These are phyloP conservation scores for Lypha dubia DNA, from an alignment of 2,888 invertebrate genomes.

Conservation along the genomic window DNA sequence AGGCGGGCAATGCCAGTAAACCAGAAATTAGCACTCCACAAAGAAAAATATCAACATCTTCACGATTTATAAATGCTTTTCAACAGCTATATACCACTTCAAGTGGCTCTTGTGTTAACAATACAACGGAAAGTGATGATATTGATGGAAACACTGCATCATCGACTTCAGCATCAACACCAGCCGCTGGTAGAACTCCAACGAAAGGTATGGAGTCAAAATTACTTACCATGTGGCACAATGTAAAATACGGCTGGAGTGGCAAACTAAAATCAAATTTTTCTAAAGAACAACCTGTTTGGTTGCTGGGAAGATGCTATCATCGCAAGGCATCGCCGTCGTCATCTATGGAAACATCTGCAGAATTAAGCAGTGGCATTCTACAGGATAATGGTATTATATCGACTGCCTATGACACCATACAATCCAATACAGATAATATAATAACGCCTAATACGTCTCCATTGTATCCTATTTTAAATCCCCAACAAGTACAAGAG, in stretches of 20 bases:
- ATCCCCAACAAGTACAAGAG: conserved; percentile 80
- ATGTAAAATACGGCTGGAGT: conserved; percentile 94
- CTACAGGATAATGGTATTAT: conserved; percentile 75
- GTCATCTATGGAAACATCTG: conserved; percentile 84
- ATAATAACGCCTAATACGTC: conserved; percentile 51
- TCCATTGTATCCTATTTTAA: conserved; percentile 76
- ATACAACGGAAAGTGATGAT: conserved; percentile 60
- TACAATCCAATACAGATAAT: conserved; percentile 69
- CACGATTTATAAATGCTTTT: conserved; percentile 82
- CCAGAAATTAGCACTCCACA: conserved; percentile 79
- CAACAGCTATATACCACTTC: conserved; percentile 80
- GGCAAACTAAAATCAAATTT: conserved; percentile 90
- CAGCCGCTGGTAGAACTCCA: conserved; percentile 80
- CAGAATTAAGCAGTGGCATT: conserved; percentile 76
- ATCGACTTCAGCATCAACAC: conserved; percentile 72
- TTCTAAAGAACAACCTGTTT: conserved; percentile 94
- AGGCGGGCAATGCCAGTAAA: conserved; percentile 70
- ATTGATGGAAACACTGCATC: conserved; percentile 73
- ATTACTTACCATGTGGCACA: conserved; percentile 94
- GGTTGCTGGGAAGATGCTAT: conserved; percentile 92
- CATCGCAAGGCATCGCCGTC: conserved; percentile 88
- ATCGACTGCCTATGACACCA: conserved; percentile 77
- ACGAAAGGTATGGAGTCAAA: conserved; percentile 90
- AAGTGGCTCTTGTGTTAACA: conserved; percentile 60
- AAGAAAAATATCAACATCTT: conserved; percentile 83